phyloP scores from a whole-genome alignment of 2,888 invertebrate genomes.

The Zygogramma bicolorata region DNA sequence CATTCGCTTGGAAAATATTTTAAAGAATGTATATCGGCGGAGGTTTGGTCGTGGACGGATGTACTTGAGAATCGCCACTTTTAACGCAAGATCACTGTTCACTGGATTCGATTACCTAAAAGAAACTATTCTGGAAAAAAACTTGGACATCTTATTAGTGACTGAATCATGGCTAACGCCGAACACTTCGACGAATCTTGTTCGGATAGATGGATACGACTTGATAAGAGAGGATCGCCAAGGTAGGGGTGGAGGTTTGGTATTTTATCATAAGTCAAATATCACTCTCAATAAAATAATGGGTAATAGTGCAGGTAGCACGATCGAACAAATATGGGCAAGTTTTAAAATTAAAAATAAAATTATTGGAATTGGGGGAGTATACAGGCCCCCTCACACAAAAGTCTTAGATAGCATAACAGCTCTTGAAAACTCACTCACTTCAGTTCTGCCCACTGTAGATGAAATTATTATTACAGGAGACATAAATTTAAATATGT shows the following conservation, averaged over 20 bases:
- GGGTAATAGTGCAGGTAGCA: background rate
- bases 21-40: background rate
- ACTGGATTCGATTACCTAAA: background rate
- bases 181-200: background rate
- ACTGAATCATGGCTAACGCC: background rate
- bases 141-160: background rate
- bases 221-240: background rate
- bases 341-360: too few relatives aligned
- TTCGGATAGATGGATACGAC: background rate
- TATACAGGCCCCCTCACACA: background rate
- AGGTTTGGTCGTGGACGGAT: background rate
- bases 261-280: background rate
- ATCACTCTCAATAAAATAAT: background rate
- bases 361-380: too few relatives aligned
- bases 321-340: background rate
- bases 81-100: background rate
- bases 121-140: background rate
- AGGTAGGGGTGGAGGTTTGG: background rate
- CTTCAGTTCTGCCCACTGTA: background rate
- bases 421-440: background rate
- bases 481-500: constrained; percentile 5
- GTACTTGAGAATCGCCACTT: background rate
- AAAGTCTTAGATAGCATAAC: background rate
- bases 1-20: background rate
- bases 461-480: constrained; percentile 11